These are phyloP conservation scores for Dromaius novaehollandiae DNA, from an alignment of 2,113 vertebrate species.

Conservation along the genomic window DNA sequence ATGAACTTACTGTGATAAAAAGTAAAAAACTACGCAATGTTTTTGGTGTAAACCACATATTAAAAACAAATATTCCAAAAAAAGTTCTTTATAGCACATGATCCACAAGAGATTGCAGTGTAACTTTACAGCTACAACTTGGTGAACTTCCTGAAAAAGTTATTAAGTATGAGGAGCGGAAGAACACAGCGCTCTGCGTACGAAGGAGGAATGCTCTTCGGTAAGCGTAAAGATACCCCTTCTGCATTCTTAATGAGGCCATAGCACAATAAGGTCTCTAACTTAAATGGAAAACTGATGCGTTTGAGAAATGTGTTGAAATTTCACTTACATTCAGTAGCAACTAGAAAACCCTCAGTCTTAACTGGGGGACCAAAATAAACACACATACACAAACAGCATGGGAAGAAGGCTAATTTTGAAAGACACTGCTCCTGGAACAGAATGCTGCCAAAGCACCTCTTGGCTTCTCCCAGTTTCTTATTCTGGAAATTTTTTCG, in stretches of 20 bases:
- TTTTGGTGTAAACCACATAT: background rate
- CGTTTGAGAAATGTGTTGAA: background rate
- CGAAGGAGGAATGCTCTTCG: fast-evolving
- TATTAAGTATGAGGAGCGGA: conserved; percentile 33
- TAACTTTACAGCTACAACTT: conserved; percentile 58
- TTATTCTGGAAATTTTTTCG: background rate
- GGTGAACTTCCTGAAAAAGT: conserved; percentile 23
- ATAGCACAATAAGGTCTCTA: no score
- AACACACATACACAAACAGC: fast-evolving
- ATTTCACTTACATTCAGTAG: background rate
- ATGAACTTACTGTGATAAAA: background rate
- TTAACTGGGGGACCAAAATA: background rate
- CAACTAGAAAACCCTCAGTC: background rate
- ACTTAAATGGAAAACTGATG: background rate
- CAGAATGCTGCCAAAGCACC: background rate
- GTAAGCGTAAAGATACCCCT: background rate
- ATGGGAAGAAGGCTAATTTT: background rate
- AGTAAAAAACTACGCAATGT: background rate
- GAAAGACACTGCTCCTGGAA: background rate
- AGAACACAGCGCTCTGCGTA: conserved; percentile 16
- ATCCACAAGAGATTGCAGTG: conserved; percentile 41
- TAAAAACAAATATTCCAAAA: conserved; percentile 22
- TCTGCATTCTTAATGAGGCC: background rate
- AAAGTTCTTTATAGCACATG: conserved; percentile 43
- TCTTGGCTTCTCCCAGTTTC: background rate